phyloP scores from a whole-genome alignment of 2,113 vertebrate genomes.

The Sinocyclocheilus grahami region DNA sequence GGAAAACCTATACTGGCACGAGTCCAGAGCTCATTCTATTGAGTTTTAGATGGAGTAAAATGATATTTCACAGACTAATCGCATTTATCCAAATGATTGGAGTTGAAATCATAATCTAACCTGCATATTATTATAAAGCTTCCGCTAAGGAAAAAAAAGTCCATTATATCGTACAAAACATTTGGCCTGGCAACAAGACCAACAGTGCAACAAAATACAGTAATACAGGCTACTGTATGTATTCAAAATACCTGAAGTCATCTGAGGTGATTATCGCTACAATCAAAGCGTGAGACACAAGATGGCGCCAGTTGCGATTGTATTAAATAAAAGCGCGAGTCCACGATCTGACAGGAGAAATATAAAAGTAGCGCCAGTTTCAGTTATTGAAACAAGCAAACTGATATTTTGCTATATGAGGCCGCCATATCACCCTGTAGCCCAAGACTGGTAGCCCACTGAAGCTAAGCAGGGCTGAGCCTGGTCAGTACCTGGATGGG shows the following conservation, averaged over 20 bases:
- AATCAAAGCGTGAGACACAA: too few relatives aligned
- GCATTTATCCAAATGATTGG: not conserved
- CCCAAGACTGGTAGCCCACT: too few relatives aligned
- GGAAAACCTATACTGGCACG: constrained; percentile 35
- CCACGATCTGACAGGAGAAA: not conserved
- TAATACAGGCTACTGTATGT: not conserved
- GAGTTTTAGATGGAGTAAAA: constrained; percentile 21
- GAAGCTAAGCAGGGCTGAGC: too few relatives aligned
- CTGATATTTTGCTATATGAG: not conserved
- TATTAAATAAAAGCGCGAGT: too few relatives aligned
- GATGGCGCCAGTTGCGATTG: too few relatives aligned
- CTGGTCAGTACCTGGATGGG: too few relatives aligned
- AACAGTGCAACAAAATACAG: not conserved
- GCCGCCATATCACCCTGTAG: too few relatives aligned
- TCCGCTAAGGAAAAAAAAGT: not conserved
- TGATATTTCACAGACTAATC: constrained; percentile 22
- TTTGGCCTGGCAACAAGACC: not conserved
- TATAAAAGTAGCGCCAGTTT: not conserved
- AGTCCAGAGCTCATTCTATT: constrained; percentile 15
- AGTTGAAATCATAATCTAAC: not conserved
- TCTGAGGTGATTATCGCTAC: not conserved
- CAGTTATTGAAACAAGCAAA: not conserved
- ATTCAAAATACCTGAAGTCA: not conserved
- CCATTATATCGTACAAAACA: not conserved
- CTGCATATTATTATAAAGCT: not conserved